Base-by-base conservation (phyloP, 2,888 invertebrate species). In the Meta bourneti region DNA sequence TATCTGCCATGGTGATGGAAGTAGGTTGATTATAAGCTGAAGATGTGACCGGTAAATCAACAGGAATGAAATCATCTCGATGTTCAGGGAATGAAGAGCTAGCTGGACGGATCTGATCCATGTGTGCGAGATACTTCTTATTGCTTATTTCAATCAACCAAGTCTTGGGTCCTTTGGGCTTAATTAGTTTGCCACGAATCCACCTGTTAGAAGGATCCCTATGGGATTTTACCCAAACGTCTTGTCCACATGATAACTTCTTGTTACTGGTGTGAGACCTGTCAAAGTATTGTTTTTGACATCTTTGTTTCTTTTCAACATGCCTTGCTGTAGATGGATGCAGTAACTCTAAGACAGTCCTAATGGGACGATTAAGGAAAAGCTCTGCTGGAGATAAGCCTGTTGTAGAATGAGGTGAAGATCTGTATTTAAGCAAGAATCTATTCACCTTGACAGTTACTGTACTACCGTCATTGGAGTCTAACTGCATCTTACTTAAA, bases 251-350 rank as follows among this genome's bases (percentile, higher is more conserved):
- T 0, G n/a, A 7, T 9, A 82, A 71, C 0, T 0, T 9, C 19
- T 69, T 71, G 16, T 7, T 48, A 5, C 34, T 13, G 34, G 82
- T 82, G 51, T 84, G 84, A 7, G 2, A 6, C 19, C 74, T 74
- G 13, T 84, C 84, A 84, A 71, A 75, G 74, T 74, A 84, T 11
- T n/a, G 13, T 20, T 74, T 84, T 51, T 84, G 74, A 7, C 34
- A 8, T 11, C 48, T 19, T 48, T 69, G 81, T 8, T 52, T 84
- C n/a, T 84, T 19, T 52, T 74, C 13, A 6, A 74, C 84, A 84
- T 70, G 20, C 0, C 51, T 9, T 7, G 11, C 11, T 51, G 84
- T 74, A 48, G 51, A 20, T n/a, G 84, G 74, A 75, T 84, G 84
- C 52, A 74, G 19, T 7, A 84, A 19, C 49, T 13, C 9, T 9